These are phyloP conservation scores for Hydrolagus affinis DNA, from an alignment of 2,113 vertebrate genomes.

Conservation along the genomic window DNA sequence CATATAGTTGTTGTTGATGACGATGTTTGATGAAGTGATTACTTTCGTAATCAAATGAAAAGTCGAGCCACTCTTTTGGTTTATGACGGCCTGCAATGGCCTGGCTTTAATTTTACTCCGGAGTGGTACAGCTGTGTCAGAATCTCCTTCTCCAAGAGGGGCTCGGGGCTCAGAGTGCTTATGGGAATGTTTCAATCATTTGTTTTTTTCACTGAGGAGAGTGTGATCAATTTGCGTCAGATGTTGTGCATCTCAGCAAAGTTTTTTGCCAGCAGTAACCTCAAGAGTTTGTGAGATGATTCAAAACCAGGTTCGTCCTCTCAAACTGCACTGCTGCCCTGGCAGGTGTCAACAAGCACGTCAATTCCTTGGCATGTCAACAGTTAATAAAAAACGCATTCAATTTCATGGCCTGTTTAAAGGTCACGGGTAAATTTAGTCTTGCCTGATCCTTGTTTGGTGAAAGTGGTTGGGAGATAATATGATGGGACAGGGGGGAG, in stretches of 20 bases:
- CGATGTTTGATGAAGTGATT: not conserved
- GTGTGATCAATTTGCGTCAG: not conserved
- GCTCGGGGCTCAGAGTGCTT: not conserved
- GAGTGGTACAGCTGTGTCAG: too few species aligned
- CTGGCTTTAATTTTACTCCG: not conserved
- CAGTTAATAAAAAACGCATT: not conserved
- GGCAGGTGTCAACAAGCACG: not conserved
- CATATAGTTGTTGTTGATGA: too few species aligned
- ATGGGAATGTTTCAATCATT: not conserved
- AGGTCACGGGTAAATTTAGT: too few species aligned
- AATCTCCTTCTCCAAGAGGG: not conserved
- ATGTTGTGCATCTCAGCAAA: not conserved
- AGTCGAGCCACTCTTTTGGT: not conserved
- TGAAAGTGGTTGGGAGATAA: too few species aligned
- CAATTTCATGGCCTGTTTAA: not conserved
- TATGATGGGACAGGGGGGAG: too few species aligned
- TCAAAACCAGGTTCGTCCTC: not conserved
- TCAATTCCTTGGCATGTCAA: not conserved
- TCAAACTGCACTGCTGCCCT: not conserved
- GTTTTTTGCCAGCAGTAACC: not conserved
- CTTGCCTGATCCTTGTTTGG: too few species aligned
- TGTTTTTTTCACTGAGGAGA: not conserved
- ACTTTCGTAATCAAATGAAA: not conserved
- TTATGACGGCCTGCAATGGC: not conserved
- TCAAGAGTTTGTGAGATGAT: not conserved